phyloP scores from a whole-genome alignment of 2,888 invertebrate genomes.

The Hypomecis punctinalis region DNA sequence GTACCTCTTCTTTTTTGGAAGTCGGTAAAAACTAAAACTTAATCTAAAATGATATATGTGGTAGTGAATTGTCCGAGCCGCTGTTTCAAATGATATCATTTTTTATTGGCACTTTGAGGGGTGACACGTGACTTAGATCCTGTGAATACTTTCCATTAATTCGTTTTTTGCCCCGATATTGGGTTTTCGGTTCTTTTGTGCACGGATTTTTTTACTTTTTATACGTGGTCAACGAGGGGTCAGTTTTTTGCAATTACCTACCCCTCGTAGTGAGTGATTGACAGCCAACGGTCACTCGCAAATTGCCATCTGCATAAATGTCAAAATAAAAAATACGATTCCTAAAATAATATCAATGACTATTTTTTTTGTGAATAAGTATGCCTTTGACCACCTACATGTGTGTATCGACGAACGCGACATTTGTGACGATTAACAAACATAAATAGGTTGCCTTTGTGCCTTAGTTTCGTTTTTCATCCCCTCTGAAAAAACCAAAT shows the following conservation, averaged over 20 bases:
- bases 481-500: too few species aligned
- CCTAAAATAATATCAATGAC: too few species aligned
- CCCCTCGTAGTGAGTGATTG: conserved; percentile 74
- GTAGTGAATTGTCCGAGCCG: conserved; percentile 1
- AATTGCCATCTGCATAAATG: conserved; percentile 65
- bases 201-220: conserved; percentile 64
- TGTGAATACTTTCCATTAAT: conserved; percentile 69
- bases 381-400: too few species aligned
- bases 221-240: conserved; percentile 81
- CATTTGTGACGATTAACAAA: too few species aligned
- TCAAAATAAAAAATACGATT: conserved; percentile 4
- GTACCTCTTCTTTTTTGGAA: too few species aligned
- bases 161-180: conserved; percentile 65
- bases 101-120: conserved; percentile 55
- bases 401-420: too few species aligned
- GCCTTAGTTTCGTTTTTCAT: too few species aligned
- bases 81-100: conserved; percentile 53
- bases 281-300: conserved; percentile 79
- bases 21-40: not conserved
- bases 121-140: conserved; percentile 65
- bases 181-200: conserved; percentile 66
- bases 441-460: too few species aligned
- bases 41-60: not conserved
- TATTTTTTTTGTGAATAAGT: too few species aligned
- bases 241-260: conserved; percentile 72